These are phyloP conservation scores for Pegoplata infirma DNA, from an alignment of 2,888 invertebrate species.

Conservation along the genomic window DNA sequence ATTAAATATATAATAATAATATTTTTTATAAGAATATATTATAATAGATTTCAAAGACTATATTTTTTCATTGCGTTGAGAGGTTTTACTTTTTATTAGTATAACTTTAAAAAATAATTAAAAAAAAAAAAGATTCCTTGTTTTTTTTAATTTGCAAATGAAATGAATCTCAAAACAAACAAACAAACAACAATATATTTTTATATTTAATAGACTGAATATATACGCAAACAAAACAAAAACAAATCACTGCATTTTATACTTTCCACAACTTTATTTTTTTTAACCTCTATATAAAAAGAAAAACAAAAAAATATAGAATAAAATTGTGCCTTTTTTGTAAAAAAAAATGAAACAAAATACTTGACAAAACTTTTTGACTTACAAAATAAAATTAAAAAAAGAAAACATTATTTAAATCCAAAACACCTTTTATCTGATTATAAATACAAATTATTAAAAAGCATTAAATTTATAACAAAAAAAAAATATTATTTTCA, in stretches of 20 bases:
- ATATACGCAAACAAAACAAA: slow-evolving; percentile 51
- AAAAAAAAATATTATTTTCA: neutral
- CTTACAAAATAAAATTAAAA: slow-evolving; percentile 2
- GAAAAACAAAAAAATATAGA: slow-evolving; percentile 16
- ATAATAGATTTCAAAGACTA: slow-evolving; percentile 12
- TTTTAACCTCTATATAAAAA: slow-evolving; percentile 41
- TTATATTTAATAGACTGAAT: slow-evolving; percentile 60
- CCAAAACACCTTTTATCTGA: slow-evolving; percentile 1
- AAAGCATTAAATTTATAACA: slow-evolving; percentile 30
- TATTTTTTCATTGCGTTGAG: slow-evolving; percentile 22
- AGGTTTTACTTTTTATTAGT: slow-evolving; percentile 20
- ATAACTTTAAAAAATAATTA: slow-evolving; percentile 7
- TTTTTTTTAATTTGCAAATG: slow-evolving; percentile 24
- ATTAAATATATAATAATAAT: too few species aligned
- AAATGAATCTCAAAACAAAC: slow-evolving; percentile 55
- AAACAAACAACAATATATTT: slow-evolving; percentile 40
- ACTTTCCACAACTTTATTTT: slow-evolving; percentile 39
- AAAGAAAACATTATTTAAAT: slow-evolving; percentile 15
- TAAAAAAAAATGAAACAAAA: slow-evolving; percentile 61
- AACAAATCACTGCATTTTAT: slow-evolving; percentile 59
- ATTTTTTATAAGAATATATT: slow-evolving; percentile 45
- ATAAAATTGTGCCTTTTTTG: slow-evolving; percentile 62
- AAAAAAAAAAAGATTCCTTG: slow-evolving; percentile 47
- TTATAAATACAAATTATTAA: slow-evolving; percentile 63
- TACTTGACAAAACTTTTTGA: slow-evolving; percentile 52